A percentile compares a stretch with the other conserved stretches of the same genome.
These are phyloP conservation scores for Myotis lucifugus DNA, from an alignment of 2,113 vertebrate genomes.

Conservation along the genomic window DNA sequence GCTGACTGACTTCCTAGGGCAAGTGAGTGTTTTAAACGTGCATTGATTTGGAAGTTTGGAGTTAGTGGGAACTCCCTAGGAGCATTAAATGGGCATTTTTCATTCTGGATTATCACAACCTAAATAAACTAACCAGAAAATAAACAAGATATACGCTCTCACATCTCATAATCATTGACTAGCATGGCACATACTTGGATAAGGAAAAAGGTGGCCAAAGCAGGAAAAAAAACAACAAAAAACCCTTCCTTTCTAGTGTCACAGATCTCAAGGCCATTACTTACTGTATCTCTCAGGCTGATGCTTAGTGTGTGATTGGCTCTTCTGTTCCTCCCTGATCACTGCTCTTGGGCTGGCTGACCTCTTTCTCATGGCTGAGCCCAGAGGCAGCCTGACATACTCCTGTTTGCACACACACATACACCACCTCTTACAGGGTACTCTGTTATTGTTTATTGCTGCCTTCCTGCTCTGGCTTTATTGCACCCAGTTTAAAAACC, in stretches of 20 bases:
- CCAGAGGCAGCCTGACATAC: background rate
- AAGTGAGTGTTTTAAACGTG: background rate
- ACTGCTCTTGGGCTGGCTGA: background rate
- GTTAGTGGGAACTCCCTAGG: background rate
- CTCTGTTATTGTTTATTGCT: background rate
- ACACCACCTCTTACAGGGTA: background rate
- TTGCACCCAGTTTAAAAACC: background rate
- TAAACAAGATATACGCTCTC: background rate
- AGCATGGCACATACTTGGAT: background rate
- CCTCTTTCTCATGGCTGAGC: background rate
- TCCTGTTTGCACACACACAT: background rate
- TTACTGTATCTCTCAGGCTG: background rate
- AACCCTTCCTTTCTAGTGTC: background rate
- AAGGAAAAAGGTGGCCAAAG: background rate
- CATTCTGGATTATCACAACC: background rate
- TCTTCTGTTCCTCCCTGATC: background rate
- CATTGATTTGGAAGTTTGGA: background rate
- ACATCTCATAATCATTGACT: background rate
- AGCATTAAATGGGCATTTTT: background rate
- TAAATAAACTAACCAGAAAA: slow-evolving; percentile 11
- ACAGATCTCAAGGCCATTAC: background rate
- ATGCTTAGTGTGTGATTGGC: background rate
- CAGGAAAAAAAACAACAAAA: background rate
- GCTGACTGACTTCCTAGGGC: background rate
- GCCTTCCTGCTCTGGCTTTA: background rate